A percentile compares a stretch with the other conserved stretches of the same genome.
phyloP scores from a whole-genome alignment of 1,140 invertebrate genomes.

The roundworm (Caenorhabditis elegans) region DNA sequence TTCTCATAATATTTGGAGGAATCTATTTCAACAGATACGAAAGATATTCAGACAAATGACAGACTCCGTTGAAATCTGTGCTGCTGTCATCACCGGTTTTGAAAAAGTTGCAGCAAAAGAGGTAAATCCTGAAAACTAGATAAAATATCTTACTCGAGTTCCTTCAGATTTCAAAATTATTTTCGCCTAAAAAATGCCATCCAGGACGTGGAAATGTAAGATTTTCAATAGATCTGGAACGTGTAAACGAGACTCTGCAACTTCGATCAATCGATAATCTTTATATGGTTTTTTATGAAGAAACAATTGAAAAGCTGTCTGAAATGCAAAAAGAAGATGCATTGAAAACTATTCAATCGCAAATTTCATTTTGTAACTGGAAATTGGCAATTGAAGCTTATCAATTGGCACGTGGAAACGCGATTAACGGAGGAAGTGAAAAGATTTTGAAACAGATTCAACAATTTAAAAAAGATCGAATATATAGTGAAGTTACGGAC shows the following conservation, averaged over 20 bases:
- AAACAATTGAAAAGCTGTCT: background rate
- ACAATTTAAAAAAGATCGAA: background rate
- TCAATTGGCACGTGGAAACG: background rate
- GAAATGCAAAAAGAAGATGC: background rate
- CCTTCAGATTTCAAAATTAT: background rate
- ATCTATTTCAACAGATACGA: too few species aligned
- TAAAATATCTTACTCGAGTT: too few species aligned
- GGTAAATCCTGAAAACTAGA: too few species aligned
- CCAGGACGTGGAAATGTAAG: background rate
- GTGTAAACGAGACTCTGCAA: background rate
- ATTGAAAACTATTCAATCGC: background rate
- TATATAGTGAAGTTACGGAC: background rate
- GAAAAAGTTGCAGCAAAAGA: constrained; percentile 13
- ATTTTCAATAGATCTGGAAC: background rate
- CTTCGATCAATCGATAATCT: constrained; percentile 28
- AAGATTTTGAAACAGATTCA: background rate
- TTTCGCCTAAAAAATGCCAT: background rate
- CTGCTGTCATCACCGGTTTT: constrained; percentile 17
- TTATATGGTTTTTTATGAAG: constrained; percentile 17
- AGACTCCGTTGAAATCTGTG: background rate
- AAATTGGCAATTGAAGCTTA: background rate
- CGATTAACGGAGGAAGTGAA: background rate
- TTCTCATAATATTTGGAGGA: too few species aligned
- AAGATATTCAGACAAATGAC: background rate
- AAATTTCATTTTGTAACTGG: constrained; percentile 9